These are phyloP conservation scores for Parus major DNA, from an alignment of 2,113 vertebrate genomes.

Conservation along the genomic window DNA sequence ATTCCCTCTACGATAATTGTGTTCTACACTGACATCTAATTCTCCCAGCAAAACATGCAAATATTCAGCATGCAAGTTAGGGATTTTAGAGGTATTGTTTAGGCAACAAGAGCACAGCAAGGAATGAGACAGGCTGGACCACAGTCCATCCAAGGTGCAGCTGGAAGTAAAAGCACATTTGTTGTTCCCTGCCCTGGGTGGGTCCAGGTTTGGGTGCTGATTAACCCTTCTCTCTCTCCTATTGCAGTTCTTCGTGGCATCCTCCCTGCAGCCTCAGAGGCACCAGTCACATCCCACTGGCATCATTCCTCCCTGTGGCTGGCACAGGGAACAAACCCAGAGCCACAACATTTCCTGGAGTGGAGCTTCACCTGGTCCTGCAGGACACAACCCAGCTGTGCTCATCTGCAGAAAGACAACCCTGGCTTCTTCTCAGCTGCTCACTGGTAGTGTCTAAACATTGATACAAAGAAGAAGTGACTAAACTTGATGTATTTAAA, in stretches of 20 bases:
- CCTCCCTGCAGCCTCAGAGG: not conserved
- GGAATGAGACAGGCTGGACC: not conserved
- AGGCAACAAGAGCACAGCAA: not conserved
- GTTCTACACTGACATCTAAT: not conserved
- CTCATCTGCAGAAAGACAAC: not conserved
- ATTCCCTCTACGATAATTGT: not conserved
- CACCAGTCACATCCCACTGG: too few relatives aligned
- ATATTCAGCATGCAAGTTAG: not conserved
- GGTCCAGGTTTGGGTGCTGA: not conserved
- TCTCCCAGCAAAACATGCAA: not conserved
- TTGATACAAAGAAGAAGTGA: not conserved
- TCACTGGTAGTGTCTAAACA: not conserved
- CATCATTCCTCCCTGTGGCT: not conserved
- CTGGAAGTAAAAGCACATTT: not conserved
- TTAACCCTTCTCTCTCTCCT: not conserved
- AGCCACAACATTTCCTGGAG: not conserved
- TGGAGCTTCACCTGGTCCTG: not conserved
- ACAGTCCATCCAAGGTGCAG: not conserved
- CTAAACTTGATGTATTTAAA: not conserved
- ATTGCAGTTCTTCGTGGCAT: not conserved
- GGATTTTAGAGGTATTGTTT: not conserved
- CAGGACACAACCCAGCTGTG: not conserved
- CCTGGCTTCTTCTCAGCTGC: not conserved
- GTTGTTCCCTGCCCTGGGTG: not conserved
- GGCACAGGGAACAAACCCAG: not conserved